Conservation (phyloP, 2,888 invertebrate genomes). For the Lepidocyrtinus sp. region DNA sequence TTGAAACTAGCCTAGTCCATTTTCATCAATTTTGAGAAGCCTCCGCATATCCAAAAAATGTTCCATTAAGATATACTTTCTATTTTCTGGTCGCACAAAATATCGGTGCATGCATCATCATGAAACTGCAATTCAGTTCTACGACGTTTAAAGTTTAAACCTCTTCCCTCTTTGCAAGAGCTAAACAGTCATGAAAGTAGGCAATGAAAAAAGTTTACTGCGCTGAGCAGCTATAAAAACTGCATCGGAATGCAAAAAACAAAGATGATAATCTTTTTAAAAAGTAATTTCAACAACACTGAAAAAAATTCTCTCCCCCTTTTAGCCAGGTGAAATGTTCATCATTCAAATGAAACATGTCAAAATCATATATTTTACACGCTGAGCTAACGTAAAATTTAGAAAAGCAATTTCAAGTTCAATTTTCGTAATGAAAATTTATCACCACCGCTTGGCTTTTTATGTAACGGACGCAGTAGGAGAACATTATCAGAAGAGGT, state of each 20-base stretch:
- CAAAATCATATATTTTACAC: conserved; percentile 39
- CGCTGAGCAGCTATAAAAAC: not conserved
- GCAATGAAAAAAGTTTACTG: not conserved
- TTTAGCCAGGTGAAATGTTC: conserved; percentile 16
- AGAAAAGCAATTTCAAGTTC: conserved; percentile 56
- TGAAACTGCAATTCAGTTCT: too few species aligned
- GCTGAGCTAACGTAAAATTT: conserved; percentile 32
- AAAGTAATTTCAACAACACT: conserved; percentile 20
- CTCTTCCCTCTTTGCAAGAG: not conserved
- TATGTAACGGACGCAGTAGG: not conserved
- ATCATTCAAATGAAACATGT: conserved; percentile 23
- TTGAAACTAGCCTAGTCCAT: not conserved
- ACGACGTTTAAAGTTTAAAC: too few species aligned
- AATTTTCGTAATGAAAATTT: conserved; percentile 61
- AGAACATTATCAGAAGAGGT: not conserved
- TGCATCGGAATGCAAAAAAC: conserved; percentile 18
- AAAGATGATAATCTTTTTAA: conserved; percentile 15
- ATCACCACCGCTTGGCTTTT: conserved; percentile 44
- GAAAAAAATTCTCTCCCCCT: not conserved
- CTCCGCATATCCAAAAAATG: not conserved
- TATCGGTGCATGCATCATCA: conserved; percentile 1
- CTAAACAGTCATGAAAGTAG: too few species aligned
- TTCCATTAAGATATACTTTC: conserved; percentile 9
- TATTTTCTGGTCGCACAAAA: conserved; percentile 8
- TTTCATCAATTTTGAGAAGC: not conserved